Percentiles rank a stretch among this genome's conserved stretches.
phyloP scores from a whole-genome alignment of 2,113 vertebrate species.

The Corvus hawaiiensis region DNA sequence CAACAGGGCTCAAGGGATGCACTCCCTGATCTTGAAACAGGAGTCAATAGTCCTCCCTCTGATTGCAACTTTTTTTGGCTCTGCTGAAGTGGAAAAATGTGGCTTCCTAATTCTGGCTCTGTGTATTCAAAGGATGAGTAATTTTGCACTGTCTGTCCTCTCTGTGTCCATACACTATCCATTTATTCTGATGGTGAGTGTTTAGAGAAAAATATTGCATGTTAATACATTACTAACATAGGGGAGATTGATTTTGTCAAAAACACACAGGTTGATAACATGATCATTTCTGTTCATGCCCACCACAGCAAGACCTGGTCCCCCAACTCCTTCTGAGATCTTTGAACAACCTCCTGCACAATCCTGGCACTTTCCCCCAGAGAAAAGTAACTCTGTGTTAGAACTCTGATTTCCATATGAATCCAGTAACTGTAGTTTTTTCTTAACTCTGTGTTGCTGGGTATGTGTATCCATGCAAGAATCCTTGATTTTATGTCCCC shows the following conservation, averaged over 20 bases:
- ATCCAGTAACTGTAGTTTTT: neutral
- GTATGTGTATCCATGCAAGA: neutral
- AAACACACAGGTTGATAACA: neutral
- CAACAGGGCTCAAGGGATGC: neutral
- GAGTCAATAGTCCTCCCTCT: neutral
- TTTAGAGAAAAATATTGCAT: neutral
- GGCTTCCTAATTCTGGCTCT: neutral
- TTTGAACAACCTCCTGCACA: neutral
- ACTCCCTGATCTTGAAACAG: neutral
- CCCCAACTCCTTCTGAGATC: fast-evolving
- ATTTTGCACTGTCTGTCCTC: neutral
- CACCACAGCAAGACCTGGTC: neutral
- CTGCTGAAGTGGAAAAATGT: neutral
- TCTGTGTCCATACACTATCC: neutral
- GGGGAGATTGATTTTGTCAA: neutral
- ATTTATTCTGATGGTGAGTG: neutral
- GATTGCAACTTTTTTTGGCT: neutral
- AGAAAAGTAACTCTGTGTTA: neutral
- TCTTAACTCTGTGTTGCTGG: neutral
- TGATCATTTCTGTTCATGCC: fast-evolving
- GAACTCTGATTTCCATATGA: neutral
- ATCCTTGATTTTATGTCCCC: neutral
- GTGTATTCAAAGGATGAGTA: neutral
- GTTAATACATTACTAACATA: neutral
- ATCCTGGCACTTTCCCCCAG: neutral